Conservation (phyloP, 2,797 vertebrate genomes). For the Acanthiza pusilla region DNA sequence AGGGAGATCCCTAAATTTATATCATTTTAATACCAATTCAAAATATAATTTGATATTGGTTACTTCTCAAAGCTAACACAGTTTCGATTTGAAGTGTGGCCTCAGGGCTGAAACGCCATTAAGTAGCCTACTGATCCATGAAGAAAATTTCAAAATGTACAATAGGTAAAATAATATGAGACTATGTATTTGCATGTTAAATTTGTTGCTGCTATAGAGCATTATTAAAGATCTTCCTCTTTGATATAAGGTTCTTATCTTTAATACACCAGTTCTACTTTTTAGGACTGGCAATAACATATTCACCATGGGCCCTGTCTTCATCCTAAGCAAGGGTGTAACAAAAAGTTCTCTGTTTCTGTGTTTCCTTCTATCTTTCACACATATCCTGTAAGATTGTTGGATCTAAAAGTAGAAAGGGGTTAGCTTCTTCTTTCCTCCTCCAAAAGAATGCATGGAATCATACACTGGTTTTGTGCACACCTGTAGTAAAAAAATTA, state of each 20-base stretch:
- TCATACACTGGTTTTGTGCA: not conserved
- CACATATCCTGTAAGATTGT: not conserved
- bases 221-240: slow-evolving; percentile 35
- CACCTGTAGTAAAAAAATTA: not conserved
- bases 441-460: not conserved
- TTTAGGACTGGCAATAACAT: not conserved
- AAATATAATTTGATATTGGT: slow-evolving; percentile 48
- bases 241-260: not conserved
- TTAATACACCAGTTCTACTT: not conserved
- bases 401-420: not conserved
- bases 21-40: slow-evolving; percentile 47
- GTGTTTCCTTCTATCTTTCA: not conserved
- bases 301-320: not conserved
- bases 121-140: slow-evolving; percentile 57
- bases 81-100: slow-evolving; percentile 58
- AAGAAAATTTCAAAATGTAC: slow-evolving; percentile 58
- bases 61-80: slow-evolving; percentile 46
- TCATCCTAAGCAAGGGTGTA: not conserved
- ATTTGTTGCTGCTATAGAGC: slow-evolving; percentile 35
- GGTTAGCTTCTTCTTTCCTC: not conserved
- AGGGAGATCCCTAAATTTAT: not conserved
- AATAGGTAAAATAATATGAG: slow-evolving; percentile 36
- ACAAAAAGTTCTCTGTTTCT: not conserved
- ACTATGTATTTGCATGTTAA: slow-evolving; percentile 52
- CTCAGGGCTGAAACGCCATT: slow-evolving; percentile 56